Percentiles rank a stretch among this genome's conserved stretches.
Conservation (phyloP, 2,797 vertebrate species). For the Crypturellus tataupa region DNA sequence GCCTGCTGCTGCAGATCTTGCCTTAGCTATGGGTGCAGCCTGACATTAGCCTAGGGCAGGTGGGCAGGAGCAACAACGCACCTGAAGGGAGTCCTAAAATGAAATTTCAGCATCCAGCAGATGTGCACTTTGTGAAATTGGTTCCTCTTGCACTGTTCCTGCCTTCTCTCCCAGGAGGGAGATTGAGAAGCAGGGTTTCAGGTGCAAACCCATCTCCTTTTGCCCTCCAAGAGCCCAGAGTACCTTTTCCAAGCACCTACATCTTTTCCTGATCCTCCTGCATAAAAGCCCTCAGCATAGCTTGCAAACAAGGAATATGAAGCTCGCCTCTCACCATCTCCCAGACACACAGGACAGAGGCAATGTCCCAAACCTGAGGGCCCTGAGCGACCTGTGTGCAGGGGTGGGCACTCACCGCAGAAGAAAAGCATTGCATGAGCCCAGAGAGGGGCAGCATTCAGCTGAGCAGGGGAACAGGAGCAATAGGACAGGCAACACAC, state of each 20-base stretch:
- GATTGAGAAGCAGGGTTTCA: neutral
- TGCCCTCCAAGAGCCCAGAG: neutral
- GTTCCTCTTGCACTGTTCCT: neutral
- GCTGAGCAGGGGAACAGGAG: neutral
- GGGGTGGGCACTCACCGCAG: neutral
- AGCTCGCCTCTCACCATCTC: neutral
- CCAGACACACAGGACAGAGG: rapidly evolving
- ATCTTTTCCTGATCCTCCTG: neutral
- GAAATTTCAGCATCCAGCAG: neutral
- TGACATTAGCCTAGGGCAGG: neutral
- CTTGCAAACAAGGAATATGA: neutral
- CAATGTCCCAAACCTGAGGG: neutral
- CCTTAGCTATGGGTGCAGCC: neutral
- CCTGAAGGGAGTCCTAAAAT: neutral
- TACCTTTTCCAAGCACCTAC: neutral
- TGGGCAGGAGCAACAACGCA: neutral
- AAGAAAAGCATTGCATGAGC: neutral
- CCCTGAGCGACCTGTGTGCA: neutral
- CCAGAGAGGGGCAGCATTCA: neutral
- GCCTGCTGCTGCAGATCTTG: neutral
- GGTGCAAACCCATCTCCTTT: neutral
- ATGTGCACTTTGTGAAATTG: rapidly evolving
- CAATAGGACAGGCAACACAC: neutral
- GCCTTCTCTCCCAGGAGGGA: neutral
- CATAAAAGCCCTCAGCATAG: neutral